Conservation (phyloP, 2,888 invertebrate species). For the Pristionchus mayeri region DNA sequence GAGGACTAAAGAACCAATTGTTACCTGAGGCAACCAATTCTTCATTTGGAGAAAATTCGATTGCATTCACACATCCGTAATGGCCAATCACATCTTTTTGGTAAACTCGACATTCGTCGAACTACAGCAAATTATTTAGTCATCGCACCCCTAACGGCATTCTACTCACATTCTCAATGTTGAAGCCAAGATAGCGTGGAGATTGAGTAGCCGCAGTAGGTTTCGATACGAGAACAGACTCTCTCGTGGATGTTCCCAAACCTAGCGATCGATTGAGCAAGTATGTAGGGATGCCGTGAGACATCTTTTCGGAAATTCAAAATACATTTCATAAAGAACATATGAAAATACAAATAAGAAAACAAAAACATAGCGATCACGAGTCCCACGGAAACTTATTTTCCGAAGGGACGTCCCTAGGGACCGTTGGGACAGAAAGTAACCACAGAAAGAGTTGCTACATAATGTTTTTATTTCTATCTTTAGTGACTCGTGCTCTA, state of each 20-base stretch:
- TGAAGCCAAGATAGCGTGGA: neutral
- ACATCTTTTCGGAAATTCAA: neutral
- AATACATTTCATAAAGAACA: neutral
- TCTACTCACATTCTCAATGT: neutral
- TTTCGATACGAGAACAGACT: neutral
- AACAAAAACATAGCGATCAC: too few relatives aligned
- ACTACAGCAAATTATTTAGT: neutral
- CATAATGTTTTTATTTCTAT: neutral
- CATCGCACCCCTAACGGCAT: too few relatives aligned
- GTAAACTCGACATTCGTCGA: neutral
- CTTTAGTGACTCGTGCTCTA: neutral
- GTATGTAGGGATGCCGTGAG: neutral
- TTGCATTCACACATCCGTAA: slow-evolving; percentile 53
- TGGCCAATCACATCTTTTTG: slow-evolving; percentile 49
- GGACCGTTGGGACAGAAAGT: too few relatives aligned
- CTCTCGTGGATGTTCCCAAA: neutral
- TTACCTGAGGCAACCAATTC: slow-evolving; percentile 52
- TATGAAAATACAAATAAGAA: neutral
- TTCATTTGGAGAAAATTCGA: slow-evolving; percentile 51
- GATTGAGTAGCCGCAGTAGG: neutral
- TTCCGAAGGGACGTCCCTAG: too few relatives aligned
- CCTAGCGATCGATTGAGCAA: neutral
- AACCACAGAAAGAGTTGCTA: neutral
- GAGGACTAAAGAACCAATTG: neutral
- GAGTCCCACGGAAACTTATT: too few relatives aligned